Base-by-base conservation (phyloP, 2,113 vertebrate genomes). In the Mobula birostris region DNA sequence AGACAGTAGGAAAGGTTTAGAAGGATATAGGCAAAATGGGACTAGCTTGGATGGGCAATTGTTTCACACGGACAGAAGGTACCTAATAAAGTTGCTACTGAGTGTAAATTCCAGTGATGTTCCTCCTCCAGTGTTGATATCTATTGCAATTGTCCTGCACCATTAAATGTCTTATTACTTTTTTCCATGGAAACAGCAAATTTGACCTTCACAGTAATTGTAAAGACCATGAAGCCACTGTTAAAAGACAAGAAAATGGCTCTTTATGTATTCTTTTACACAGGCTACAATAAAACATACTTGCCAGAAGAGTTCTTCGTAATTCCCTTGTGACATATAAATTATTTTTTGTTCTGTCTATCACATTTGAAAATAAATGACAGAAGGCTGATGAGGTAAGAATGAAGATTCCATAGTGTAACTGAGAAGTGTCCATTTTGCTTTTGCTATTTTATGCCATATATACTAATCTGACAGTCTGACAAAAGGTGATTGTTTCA, bases 391-490 rank as follows among this genome's bases (percentile, higher is more conserved):
- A 95, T 94, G 95, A 94, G 95, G 94, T 85, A 95, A 94, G 95
- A 96, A 96, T 95, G 95, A 95, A 78, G 95, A 96, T 96, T 96
- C 95, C 95, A 96, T 87, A 29, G 95, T 96, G 96, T 95, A 96
- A 96, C 94, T 95, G 96, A 96, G 95, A 96, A 0, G 63, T 76
- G 85, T 56, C 88, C 95, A 95, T 95, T 94, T 95, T 94, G 88
- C 95, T 95, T 95, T 92, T 94, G 95, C 95, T 94, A 95, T 95
- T 95, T 95, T 94, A 94, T 82, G 94, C 85, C 74, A 78, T 48
- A 76, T 94, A 94, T 95, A 88, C 94, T 96, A 95, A 96, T 95
- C 96, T 95, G 96, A 96, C 96, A 96, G 95, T 94, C 95, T 95
- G 95, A 96, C 96, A 96, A 96, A 92, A 96, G 94, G 95, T 95